phyloP scores from a whole-genome alignment of 2,797 vertebrate species.

The Pachyuromys duprasi region DNA sequence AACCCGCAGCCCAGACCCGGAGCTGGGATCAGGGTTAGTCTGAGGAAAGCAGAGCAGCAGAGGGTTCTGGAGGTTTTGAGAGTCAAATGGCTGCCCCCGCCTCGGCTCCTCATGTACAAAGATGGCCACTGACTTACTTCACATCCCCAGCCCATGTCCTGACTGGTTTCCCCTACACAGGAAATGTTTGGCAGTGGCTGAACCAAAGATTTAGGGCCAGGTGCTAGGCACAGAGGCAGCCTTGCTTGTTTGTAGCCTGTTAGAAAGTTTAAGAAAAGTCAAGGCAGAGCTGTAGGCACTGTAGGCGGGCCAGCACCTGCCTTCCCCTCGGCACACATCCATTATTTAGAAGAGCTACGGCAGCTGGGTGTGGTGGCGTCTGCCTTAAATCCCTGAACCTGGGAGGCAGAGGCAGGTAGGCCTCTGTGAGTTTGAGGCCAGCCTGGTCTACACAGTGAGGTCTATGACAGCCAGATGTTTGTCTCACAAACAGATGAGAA shows the following conservation, averaged over 20 bases:
- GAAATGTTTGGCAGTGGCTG: neutral
- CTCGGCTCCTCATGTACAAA: neutral
- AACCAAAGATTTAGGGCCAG: neutral
- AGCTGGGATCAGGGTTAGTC: neutral
- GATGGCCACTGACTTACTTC: neutral
- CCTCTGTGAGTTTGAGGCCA: neutral
- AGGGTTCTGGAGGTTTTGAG: neutral
- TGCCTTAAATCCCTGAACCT: neutral
- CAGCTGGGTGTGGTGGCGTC: neutral
- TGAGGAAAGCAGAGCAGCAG: neutral
- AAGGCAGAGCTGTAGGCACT: neutral
- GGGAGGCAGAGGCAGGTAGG: neutral
- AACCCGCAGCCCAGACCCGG: neutral
- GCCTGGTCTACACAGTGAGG: neutral
- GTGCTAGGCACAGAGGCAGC: neutral
- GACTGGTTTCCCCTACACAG: neutral
- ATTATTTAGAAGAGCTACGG: neutral
- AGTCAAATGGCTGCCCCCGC: neutral
- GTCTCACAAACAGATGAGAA: neutral
- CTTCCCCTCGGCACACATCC: neutral
- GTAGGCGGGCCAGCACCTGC: neutral
- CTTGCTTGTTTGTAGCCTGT: neutral
- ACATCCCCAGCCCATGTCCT: neutral
- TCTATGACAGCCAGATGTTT: neutral
- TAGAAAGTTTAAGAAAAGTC: neutral